Conservation (phyloP, 1,140 invertebrate species). For the Druon quercuslanigerum region DNA sequence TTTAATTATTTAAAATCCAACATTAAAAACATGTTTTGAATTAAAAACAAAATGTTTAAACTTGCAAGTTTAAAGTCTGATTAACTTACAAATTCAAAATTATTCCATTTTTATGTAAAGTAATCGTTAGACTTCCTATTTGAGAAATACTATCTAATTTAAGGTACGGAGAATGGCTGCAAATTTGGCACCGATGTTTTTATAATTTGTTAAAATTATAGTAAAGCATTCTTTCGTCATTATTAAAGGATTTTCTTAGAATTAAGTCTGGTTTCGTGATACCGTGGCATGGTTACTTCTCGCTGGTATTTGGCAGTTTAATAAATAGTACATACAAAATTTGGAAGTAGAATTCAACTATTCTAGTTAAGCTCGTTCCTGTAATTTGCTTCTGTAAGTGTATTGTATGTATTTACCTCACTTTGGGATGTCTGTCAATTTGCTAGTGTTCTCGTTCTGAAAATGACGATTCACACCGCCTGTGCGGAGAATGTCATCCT, state of each 20-base stretch:
- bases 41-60: too few relatives aligned
- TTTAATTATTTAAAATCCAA: too few relatives aligned
- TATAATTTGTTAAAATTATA: neutral
- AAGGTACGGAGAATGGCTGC: too few relatives aligned
- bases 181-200: neutral
- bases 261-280: slow-evolving; percentile 55
- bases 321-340: neutral
- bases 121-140: too few relatives aligned
- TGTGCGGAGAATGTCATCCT: neutral
- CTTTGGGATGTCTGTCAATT: neutral
- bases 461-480: neutral
- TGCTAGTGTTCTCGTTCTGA: neutral
- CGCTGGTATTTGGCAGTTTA: slow-evolving; percentile 37
- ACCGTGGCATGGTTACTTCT: slow-evolving; percentile 63
- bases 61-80: too few relatives aligned
- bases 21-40: too few relatives aligned
- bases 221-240: neutral
- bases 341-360: neutral
- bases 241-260: neutral
- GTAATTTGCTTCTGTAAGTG: neutral
- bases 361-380: slow-evolving; percentile 6
- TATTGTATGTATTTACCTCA: slow-evolving; percentile 3
- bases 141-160: too few relatives aligned
- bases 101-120: too few relatives aligned
- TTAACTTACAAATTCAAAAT: too few relatives aligned